Evolutionary conservation across 2,113 vertebrate genomes (phyloP), one percentile per base, ranked within the genome.

Genomic region (Ceyx margarethae): DNA sequence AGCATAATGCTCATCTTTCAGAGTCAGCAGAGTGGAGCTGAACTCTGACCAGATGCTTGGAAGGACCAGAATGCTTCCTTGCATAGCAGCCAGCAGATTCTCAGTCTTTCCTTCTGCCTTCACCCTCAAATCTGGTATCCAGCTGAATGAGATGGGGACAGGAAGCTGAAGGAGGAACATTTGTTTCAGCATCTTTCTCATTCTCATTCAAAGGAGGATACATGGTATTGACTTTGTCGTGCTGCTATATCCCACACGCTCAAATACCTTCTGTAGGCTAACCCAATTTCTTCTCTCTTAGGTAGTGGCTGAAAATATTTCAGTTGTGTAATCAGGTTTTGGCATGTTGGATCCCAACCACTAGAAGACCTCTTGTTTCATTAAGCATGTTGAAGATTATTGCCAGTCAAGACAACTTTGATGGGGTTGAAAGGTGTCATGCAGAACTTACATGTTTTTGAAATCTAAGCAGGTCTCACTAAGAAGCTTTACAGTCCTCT

Each of bases 1-100:
- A 71, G 61, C 37, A 85, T 12, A 73, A 62, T 31, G 23, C 18
- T 81, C 6, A 11, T 87, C 94, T 93, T 95, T 94, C 81, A 61
- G 66, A 77, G 25, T 64, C 54, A 68, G 6, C 17, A 22, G 42
- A 91, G 51, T 31, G 35, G 40, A 90, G 53, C 48, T 89, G 68
- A 80, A 25, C 64, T 87, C 46, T 76, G 78, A 73, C 45, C 5
- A 1, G 17, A 43, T 84, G 33, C 58, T 83, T 62, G 54, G 40
- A 73, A 87, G 56, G 35, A 73, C 8, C 48, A 33, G n/a, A 1
- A 4, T 1, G 2, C 58, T 61, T 45, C 53, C 43, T 69, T 31
- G 7, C 48, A 72, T 1, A 2, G 37, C 42, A 78, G 60, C 50
- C 3, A 7, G 28, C 53, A 66, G 64, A 33, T 3, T 0, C 20